Conservation (phyloP, 2,113 vertebrate genomes). For the Piprites chloris region DNA sequence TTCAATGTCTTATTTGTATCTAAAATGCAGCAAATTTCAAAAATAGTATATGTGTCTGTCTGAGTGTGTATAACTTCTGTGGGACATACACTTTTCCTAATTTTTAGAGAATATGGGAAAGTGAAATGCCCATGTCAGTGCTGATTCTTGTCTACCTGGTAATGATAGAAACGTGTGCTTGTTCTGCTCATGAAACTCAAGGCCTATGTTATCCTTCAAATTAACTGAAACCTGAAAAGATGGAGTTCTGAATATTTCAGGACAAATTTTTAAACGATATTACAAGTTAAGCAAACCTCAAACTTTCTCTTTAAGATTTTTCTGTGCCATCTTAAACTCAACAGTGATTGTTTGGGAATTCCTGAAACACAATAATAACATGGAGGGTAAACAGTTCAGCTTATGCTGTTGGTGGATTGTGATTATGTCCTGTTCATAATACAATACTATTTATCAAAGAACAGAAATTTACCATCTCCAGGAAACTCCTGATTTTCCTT, state of each 20-base stretch:
- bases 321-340: not conserved
- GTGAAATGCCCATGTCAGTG: not conserved
- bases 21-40: not conserved
- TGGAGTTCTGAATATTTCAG: not conserved
- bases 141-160: not conserved
- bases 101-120: not conserved
- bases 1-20: conserved; percentile 49
- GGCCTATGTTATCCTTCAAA: not conserved
- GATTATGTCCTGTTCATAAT: not conserved
- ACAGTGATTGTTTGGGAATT: not conserved
- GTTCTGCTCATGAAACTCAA: not conserved
- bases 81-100: not conserved
- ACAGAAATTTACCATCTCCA: not conserved
- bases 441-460: not conserved
- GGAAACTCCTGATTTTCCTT: not conserved
- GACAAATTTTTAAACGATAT: not conserved
- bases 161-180: not conserved
- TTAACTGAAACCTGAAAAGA: not conserved
- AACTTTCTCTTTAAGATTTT: not conserved
- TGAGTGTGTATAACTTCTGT: not conserved
- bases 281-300: not conserved
- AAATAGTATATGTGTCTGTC: not conserved
- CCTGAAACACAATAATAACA: not conserved
- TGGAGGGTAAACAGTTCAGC: not conserved
- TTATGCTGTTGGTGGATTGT: not conserved